Percentiles rank a stretch among this genome's conserved stretches.
Conservation (phyloP, 2,888 invertebrate genomes). For the Bhutanitis thaidina region DNA sequence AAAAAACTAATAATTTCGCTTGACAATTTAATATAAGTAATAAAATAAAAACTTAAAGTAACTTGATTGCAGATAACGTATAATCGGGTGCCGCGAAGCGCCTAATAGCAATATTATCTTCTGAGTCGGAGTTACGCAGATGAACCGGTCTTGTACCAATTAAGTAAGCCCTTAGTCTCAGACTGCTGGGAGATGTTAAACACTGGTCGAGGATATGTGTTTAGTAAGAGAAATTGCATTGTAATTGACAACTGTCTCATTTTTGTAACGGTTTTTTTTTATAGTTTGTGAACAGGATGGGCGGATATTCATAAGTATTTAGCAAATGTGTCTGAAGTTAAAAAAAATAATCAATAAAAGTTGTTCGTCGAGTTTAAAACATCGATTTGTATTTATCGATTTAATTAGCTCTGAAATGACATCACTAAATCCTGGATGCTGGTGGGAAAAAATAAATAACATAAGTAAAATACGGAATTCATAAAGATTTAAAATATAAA, state of each 20-base stretch:
- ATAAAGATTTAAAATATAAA: too few relatives aligned
- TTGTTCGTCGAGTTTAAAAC: too few relatives aligned
- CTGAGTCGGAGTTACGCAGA: slow-evolving; percentile 24
- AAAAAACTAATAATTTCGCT: neutral
- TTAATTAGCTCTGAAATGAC: too few relatives aligned
- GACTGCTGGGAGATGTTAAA: slow-evolving; percentile 6
- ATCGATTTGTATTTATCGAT: too few relatives aligned
- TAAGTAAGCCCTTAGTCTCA: slow-evolving; percentile 32
- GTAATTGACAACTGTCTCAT: neutral
- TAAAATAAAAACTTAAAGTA: slow-evolving; percentile 14
- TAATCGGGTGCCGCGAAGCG: slow-evolving; percentile 28
- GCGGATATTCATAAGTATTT: too few relatives aligned
- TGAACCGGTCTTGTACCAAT: slow-evolving; percentile 35
- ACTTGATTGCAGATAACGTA: slow-evolving; percentile 22
- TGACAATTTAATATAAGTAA: neutral
- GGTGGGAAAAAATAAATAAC: too few relatives aligned
- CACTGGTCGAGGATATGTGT: slow-evolving; percentile 3
- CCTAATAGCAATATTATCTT: slow-evolving; percentile 46
- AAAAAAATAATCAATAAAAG: too few relatives aligned
- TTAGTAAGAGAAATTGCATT: slow-evolving; percentile 1
- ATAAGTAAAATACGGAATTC: too few relatives aligned
- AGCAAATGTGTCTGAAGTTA: too few relatives aligned
- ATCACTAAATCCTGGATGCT: too few relatives aligned
- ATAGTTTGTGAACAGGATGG: too few relatives aligned
- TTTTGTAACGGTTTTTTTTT: neutral